A percentile compares a stretch with the other conserved stretches of the same genome.
phyloP scores from a whole-genome alignment of 2,797 vertebrate species.

The Mormyrus proboscirostris region DNA sequence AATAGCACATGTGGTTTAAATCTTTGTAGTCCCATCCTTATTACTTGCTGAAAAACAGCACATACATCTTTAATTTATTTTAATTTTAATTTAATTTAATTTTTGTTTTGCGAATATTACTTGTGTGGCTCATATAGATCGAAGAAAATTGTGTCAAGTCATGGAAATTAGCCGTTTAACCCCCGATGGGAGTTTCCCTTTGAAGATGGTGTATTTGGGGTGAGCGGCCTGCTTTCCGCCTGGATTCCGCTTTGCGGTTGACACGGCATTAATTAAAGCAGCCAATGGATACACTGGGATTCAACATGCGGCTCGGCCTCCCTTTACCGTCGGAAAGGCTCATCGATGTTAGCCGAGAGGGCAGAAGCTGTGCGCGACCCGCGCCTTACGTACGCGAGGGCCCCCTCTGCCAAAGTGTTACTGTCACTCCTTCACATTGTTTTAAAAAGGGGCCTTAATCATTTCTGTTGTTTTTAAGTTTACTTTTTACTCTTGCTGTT shows the following conservation, averaged over 20 bases:
- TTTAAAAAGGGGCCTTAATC: conserved; percentile 31
- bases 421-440: conserved; percentile 20
- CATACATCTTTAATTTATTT: neutral
- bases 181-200: neutral
- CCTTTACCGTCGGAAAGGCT: conserved; percentile 1
- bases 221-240: neutral
- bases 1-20: conserved; percentile 17
- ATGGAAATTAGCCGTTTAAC: neutral
- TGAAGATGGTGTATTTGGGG: neutral
- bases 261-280: neutral
- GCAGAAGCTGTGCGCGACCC: conserved; percentile 14
- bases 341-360: conserved; percentile 15
- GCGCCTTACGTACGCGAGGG: conserved; percentile 5
- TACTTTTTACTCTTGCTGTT: conserved; percentile 13
- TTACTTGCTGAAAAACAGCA: neutral
- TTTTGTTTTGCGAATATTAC: conserved; percentile 10
- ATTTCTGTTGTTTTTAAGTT: conserved; percentile 10
- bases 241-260: neutral
- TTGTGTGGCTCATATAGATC: neutral
- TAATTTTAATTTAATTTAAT: no score
- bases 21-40: conserved; percentile 15
- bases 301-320: neutral
- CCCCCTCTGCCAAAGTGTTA: conserved; percentile 31
- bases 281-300: neutral
- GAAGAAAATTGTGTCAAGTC: neutral